Base-by-base conservation (phyloP, 2,888 invertebrate species). In the Callyntrura sp. region DNA sequence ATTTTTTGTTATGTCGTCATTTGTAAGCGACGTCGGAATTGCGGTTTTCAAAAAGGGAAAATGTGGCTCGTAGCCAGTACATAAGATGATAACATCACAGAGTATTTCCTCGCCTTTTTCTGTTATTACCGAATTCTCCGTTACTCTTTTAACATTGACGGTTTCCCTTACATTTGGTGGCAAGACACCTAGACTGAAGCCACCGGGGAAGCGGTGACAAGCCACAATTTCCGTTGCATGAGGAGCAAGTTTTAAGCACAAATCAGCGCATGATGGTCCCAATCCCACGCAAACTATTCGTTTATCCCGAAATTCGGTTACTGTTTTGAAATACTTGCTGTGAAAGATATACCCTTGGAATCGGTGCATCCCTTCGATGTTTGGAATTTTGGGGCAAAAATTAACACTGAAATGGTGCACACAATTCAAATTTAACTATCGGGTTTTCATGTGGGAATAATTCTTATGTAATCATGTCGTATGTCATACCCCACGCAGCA, bases 81-180 rank as follows among this genome's bases (percentile, higher is more conserved):
- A 87, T 1, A 87, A 23, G 17, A 87, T 87, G 6, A 87, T 5
- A n/a, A 68, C 81, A 9, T 87, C 86, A 17, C 86, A 87, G 23
- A 35, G 51, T 28, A 87, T 87, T 4, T 79, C 81, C 43, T 87
- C 86, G 12, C 65, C 79, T 12, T 70, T 68, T 20, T 87, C 86
- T 2, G 86, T 87, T 0, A 48, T 35, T 8, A 81, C 81, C 11
- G 86, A 87, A n/a, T 79, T 1, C 11, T 65, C 79, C 9, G 48
- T 70, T 12, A 87, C 9, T 8, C 17, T 35, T n/a, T 78, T 68
- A 3, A 87, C 55, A 35, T 45, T 87, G 0, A 11, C 70, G 17
- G 86, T 87, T 48, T 87, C 86, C 55, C 51, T 87, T 20, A 43
- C 86, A 14, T 87, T 87, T 6, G 79, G 20, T 60, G 86, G 86